Base-by-base conservation (phyloP, 2,797 vertebrate species). In the Odontamblyopus rebecca region DNA sequence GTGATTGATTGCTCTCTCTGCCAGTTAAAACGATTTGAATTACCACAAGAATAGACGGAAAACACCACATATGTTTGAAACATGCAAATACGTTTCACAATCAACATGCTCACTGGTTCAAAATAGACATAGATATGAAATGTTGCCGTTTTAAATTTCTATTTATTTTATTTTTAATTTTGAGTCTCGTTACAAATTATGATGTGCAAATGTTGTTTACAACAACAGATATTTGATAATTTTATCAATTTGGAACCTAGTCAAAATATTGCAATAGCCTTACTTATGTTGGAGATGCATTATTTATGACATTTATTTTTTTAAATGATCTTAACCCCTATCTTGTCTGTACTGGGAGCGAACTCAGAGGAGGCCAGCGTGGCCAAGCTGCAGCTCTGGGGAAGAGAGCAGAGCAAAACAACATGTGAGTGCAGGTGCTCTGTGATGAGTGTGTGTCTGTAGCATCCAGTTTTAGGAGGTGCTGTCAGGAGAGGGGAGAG, bases 401-500 rank as follows among this genome's bases (percentile, higher is more conserved):
- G 74, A 82, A 69, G 6, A 67, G 51, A 68, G 77, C 30, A 35
- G 77, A 85, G 84, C 86, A 82, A 80, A 87, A 80, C 69, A 81
- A 68, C 79, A 81, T 83, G 32, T 78, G 85, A 82, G 68, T 13
- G 53, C 90, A 89, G 83, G 87, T 87, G 86, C 70, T 79, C 66
- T 68, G 76, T 79, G 80, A 71, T 77, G 72, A 61, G 57, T 80
- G 68, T 77, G 82, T 75, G 72, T 70, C 44, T 61, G 64, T 69
- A 9, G 66, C 67, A 80, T 87, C 83, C 80, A 86, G 78, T 78
- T 84, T 84, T 5, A 80, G 78, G 85, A 83, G 81, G 77, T 86
- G 82, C 88, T 87, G 86, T 90, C 84, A 80, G 72, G 79, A 88
- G 84, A 79, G 85, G 75, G 75, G 77, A 84, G 85, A 79, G 76